Evolutionary conservation across 2,888 invertebrate genomes (phyloP).

Genomic region (Nemurella pictetii): DNA sequence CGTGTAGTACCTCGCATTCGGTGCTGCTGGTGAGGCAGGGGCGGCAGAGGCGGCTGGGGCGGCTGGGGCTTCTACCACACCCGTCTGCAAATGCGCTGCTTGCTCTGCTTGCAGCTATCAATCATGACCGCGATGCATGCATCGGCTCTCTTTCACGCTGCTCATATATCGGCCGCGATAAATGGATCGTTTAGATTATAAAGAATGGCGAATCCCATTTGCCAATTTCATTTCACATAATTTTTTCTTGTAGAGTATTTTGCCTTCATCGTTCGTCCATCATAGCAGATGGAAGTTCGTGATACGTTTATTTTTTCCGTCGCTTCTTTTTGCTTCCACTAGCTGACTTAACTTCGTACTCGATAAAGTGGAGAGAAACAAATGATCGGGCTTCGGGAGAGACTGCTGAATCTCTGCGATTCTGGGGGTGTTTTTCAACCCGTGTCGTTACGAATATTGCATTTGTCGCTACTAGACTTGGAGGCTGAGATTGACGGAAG

Average conservation of each 20-base stretch:
- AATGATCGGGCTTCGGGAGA: not conserved
- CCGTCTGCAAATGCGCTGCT: not conserved
- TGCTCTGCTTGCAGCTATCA: not conserved
- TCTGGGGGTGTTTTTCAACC: not conserved
- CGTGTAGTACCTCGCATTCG: too few relatives aligned
- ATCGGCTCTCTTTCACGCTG: not conserved
- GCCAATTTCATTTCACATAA: not conserved
- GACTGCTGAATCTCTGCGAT: not conserved
- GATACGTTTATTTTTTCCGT: too few relatives aligned
- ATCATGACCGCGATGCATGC: not conserved
- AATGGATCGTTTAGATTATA: not conserved
- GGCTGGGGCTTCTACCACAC: not conserved
- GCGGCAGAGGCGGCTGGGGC: not conserved
- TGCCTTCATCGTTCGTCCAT: not conserved
- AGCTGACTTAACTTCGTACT: not conserved
- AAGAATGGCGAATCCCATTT: not conserved
- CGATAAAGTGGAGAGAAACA: not conserved
- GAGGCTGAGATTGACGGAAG: conserved; percentile 15
- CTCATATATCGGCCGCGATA: not conserved
- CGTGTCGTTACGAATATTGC: conserved; percentile 2
- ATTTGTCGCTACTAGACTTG: not conserved
- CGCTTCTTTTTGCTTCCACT: not conserved
- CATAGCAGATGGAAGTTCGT: not conserved
- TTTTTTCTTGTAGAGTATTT: not conserved
- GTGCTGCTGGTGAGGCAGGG: too few relatives aligned